phyloP scores from a whole-genome alignment of 2,888 invertebrate genomes.

The Psylliodes chrysocephalus region DNA sequence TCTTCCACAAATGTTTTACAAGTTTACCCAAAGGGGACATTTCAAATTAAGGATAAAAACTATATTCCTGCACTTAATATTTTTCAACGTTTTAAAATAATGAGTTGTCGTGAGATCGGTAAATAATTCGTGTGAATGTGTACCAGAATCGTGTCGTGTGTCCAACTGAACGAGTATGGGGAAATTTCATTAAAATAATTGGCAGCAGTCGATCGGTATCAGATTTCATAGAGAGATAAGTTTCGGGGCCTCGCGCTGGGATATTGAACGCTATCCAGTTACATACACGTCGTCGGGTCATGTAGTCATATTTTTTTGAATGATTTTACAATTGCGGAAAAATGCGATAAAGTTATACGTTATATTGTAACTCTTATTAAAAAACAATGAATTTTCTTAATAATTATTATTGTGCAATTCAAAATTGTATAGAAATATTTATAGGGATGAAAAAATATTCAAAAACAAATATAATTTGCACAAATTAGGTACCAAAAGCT shows the following conservation, averaged over 20 bases:
- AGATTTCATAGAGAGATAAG: constrained; percentile 34
- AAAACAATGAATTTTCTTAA: no score
- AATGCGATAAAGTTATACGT: no score
- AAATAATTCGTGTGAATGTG: constrained; percentile 33
- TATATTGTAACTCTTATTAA: no score
- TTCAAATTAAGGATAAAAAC: neutral
- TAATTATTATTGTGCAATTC: no score
- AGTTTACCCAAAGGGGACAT: neutral
- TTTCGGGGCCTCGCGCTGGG: constrained; percentile 22
- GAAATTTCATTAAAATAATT: constrained; percentile 48
- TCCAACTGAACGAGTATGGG: constrained; percentile 30
- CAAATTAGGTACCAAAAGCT: no score
- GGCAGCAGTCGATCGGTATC: constrained; percentile 39
- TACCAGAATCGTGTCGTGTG: constrained; percentile 27
- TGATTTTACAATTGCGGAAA: neutral
- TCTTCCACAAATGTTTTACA: neutral
- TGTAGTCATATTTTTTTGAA: neutral
- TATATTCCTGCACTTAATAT: neutral
- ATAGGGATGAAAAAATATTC: no score
- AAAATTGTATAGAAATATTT: no score
- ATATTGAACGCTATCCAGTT: constrained; percentile 27
- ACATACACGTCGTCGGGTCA: constrained; percentile 12
- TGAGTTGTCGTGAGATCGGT: constrained; percentile 35
- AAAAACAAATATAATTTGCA: no score
- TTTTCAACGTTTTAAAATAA: constrained; percentile 30